Conservation (phyloP, 2,797 vertebrate species). For the Meda fulgida region DNA sequence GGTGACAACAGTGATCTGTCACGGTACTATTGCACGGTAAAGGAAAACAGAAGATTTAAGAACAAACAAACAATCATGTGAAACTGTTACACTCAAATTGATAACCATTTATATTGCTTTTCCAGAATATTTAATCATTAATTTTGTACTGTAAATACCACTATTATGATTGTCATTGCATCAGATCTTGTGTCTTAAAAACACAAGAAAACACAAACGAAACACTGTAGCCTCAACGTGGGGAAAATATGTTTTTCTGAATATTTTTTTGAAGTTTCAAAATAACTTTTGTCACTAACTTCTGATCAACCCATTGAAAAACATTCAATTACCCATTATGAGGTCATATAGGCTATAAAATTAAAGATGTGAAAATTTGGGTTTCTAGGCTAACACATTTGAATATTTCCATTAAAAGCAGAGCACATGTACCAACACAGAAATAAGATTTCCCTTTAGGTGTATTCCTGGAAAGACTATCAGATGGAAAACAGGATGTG, state of each 20-base stretch:
- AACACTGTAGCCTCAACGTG: neutral
- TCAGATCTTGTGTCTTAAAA: neutral
- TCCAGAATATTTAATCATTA: neutral
- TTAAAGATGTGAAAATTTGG: neutral
- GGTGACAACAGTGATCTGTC: conserved; percentile 18
- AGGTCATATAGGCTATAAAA: neutral
- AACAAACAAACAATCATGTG: neutral
- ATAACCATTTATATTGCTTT: neutral
- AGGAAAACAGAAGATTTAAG: conserved; percentile 13
- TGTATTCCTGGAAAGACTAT: conserved; percentile 16
- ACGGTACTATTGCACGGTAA: neutral
- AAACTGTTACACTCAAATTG: neutral
- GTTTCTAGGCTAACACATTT: neutral
- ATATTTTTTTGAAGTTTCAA: neutral
- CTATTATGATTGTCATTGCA: neutral
- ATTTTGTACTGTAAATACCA: neutral
- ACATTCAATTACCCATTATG: neutral
- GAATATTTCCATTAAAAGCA: neutral
- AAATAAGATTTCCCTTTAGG: neutral
- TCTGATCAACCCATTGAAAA: neutral
- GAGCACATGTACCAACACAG: neutral
- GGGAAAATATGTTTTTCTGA: neutral
- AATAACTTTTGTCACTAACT: neutral
- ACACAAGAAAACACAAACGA: neutral
- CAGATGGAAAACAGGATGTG: conserved; percentile 9